Evolutionary conservation across 2,113 vertebrate species (phyloP).

Genomic region (Stigmatopora argus): DNA sequence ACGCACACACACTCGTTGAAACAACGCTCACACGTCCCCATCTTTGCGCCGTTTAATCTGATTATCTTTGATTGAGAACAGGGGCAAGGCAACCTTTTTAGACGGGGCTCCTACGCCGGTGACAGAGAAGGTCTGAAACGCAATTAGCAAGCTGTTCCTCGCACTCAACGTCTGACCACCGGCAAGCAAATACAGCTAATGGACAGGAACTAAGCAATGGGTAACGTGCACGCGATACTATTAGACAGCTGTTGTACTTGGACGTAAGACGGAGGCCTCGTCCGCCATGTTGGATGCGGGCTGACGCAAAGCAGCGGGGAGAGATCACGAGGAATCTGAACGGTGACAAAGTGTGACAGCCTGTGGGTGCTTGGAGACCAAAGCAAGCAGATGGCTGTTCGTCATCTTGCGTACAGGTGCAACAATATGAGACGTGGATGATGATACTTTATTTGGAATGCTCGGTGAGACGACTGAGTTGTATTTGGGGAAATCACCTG

Average conservation of each 20-base stretch:
- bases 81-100: slow-evolving; percentile 69
- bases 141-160: slow-evolving; percentile 72
- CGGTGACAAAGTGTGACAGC: slow-evolving; percentile 54
- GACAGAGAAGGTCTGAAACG: slow-evolving; percentile 72
- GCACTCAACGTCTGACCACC: slow-evolving; percentile 67
- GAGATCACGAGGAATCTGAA: slow-evolving; percentile 42
- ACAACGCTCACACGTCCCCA: slow-evolving; percentile 36
- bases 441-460: background rate
- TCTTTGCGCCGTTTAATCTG: slow-evolving; percentile 63
- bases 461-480: background rate
- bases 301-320: background rate
- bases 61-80: slow-evolving; percentile 72
- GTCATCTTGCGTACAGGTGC: background rate
- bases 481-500: background rate
- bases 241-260: slow-evolving; percentile 69
- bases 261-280: slow-evolving; percentile 35
- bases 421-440: background rate
- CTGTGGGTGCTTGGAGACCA: slow-evolving; percentile 28
- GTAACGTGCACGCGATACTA: slow-evolving; percentile 62
- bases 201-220: slow-evolving; percentile 68
- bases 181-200: slow-evolving; percentile 68
- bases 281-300: slow-evolving; percentile 33
- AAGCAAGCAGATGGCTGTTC: slow-evolving; percentile 7
- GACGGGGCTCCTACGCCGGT: slow-evolving; percentile 66
- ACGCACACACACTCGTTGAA: slow-evolving; percentile 53